A percentile compares a stretch with the other conserved stretches of the same genome.
phyloP scores from a whole-genome alignment of 2,888 invertebrate genomes.

The Trichogramma dendrolimi region DNA sequence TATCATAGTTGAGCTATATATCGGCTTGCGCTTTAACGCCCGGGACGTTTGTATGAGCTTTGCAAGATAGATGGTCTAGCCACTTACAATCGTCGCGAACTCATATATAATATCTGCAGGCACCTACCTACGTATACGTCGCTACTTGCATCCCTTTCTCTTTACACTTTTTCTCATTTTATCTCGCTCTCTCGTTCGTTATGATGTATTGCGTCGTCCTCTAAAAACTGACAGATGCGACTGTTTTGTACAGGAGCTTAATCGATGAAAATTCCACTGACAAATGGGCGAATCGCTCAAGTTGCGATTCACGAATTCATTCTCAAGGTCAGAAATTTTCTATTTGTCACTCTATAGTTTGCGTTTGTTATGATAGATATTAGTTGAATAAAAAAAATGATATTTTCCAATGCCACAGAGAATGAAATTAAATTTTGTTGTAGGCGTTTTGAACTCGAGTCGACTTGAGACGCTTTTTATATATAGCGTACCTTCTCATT shows the following conservation, averaged over 20 bases:
- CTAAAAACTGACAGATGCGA: constrained; percentile 31
- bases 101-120: constrained; percentile 6
- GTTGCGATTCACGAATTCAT: neutral
- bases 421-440: too few species aligned
- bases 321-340: neutral
- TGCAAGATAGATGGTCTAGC: constrained; percentile 30
- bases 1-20: too few species aligned
- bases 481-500: too few species aligned
- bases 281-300: neutral
- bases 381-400: too few species aligned
- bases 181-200: constrained; percentile 13
- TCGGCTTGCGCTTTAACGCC: too few species aligned
- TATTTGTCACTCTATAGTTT: too few species aligned
- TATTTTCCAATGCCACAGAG: too few species aligned
- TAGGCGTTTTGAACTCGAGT: too few species aligned
- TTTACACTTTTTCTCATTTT: constrained; percentile 24
- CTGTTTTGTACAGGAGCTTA: constrained; percentile 24
- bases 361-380: too few species aligned
- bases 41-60: constrained; percentile 17
- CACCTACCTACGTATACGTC: constrained; percentile 20
- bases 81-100: too few species aligned
- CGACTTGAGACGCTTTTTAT: too few species aligned
- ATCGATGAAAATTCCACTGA: constrained; percentile 29
- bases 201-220: constrained; percentile 28
- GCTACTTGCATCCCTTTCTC: neutral